Conservation (phyloP, 1,140 invertebrate genomes). For the Drosophila auraria region DNA sequence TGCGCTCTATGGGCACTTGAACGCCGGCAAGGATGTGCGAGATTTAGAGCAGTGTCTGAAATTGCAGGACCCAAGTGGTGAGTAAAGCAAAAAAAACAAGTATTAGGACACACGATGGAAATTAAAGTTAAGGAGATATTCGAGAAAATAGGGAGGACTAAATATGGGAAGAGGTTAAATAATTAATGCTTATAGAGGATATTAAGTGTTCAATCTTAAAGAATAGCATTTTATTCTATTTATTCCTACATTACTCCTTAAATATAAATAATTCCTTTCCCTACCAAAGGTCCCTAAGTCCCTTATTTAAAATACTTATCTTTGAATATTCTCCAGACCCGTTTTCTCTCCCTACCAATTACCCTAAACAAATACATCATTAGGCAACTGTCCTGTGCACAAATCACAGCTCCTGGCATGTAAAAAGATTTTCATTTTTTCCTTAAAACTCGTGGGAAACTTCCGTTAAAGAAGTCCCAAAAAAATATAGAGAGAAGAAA, state of each 20-base stretch:
- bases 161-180: neutral
- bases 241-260: no score
- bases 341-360: constrained; percentile 6
- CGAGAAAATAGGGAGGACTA: neutral
- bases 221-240: no score
- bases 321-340: neutral
- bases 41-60: constrained; percentile 69
- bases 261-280: neutral
- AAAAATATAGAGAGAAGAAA: neutral
- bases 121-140: constrained; percentile 25
- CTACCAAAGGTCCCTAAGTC: neutral
- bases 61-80: constrained; percentile 63
- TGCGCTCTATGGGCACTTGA: constrained; percentile 58
- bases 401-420: constrained; percentile 19
- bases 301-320: constrained; percentile 5
- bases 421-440: constrained; percentile 51
- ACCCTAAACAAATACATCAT: constrained; percentile 46
- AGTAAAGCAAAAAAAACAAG: constrained; percentile 27
- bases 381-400: constrained; percentile 16
- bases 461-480: constrained; percentile 16
- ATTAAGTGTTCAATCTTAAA: neutral
- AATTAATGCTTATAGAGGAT: neutral
- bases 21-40: constrained; percentile 65
- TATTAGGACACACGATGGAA: constrained; percentile 21
- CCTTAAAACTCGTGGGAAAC: constrained; percentile 77